A percentile compares a stretch with the other conserved stretches of the same genome.
Evolutionary conservation across 30 jellyfish, hydroid and myxozoan species (phyloP).

Genomic region (Rhopilema esculentum): DNA sequence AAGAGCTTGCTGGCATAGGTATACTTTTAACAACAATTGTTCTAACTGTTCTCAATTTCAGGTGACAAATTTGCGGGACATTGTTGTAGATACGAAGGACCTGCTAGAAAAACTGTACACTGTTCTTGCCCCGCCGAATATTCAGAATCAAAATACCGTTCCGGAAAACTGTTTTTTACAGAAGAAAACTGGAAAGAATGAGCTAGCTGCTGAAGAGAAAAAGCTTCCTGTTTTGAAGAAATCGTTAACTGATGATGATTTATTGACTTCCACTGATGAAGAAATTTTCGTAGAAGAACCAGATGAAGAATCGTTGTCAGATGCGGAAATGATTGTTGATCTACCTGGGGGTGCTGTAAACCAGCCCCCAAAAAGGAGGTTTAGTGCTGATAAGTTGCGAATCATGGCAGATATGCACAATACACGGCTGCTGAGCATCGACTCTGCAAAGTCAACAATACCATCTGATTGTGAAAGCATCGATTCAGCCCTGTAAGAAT

Average conservation of each 20-base stretch:
- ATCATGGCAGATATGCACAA: conserved; percentile 6
- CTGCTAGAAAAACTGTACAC: conserved; percentile 14
- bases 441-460: background rate
- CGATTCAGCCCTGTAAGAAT: conserved; percentile 14
- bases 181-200: background rate
- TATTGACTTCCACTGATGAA: background rate
- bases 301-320: conserved; percentile 9
- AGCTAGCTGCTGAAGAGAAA: background rate
- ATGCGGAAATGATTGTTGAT: background rate
- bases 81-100: conserved; percentile 17
- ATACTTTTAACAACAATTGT: background rate
- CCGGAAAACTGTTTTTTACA: background rate
- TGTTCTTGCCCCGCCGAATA: background rate
- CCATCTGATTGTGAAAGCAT: conserved; percentile 2
- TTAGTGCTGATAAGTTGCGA: background rate
- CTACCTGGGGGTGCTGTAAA: background rate
- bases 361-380: background rate
- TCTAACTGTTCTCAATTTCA: background rate
- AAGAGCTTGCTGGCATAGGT: too few relatives aligned
- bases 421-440: conserved; percentile 3
- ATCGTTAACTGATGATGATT: background rate
- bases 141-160: too few relatives aligned
- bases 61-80: conserved; percentile 31
- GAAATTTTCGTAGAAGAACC: background rate
- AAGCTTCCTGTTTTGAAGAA: background rate